phyloP scores from a whole-genome alignment of 2,797 vertebrate genomes.

The Characodon lateralis region DNA sequence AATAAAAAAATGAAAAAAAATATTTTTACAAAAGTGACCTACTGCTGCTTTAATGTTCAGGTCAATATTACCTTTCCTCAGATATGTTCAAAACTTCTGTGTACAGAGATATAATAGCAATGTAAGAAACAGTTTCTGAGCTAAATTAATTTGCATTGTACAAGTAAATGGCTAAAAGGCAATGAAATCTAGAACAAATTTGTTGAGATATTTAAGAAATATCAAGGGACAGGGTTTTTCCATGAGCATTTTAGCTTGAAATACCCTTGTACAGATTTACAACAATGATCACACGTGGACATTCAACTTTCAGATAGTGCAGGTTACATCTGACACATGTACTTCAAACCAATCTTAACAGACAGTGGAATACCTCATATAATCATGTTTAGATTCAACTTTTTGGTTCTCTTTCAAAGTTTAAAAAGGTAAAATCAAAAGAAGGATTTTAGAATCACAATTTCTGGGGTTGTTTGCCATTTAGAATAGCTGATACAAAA shows the following conservation, averaged over 20 bases:
- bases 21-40: too few relatives aligned
- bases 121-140: not conserved
- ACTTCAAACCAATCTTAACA: not conserved
- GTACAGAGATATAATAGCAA: not conserved
- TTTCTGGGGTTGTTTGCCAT: not conserved
- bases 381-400: not conserved
- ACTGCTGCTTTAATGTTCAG: not conserved
- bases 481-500: slow-evolving; percentile 8
- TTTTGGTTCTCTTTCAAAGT: slow-evolving; percentile 14
- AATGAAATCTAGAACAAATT: too few relatives aligned
- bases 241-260: not conserved
- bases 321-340: too few relatives aligned
- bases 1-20: too few relatives aligned
- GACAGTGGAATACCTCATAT: slow-evolving; percentile 13
- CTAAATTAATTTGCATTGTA: not conserved
- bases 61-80: not conserved
- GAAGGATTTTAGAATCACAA: not conserved
- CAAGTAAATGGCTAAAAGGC: not conserved
- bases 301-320: not conserved
- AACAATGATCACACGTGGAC: not conserved
- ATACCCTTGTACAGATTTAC: not conserved
- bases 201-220: too few relatives aligned
- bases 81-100: not conserved
- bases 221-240: not conserved
- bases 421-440: not conserved